Evolutionary conservation across 1,140 invertebrate species (phyloP).

Genomic region (Bombus impatiens): DNA sequence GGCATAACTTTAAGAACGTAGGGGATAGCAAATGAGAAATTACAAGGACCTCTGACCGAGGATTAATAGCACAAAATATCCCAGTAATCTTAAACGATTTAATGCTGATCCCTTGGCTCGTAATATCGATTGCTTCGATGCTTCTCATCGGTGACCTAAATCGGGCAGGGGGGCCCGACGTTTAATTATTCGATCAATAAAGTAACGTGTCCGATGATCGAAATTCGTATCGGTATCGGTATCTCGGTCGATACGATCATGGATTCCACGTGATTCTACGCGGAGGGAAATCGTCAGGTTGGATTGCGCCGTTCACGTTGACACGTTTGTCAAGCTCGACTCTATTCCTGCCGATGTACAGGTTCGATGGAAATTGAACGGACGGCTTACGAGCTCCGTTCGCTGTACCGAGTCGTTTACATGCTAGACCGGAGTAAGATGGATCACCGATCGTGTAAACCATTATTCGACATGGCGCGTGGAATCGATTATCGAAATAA

Average conservation of each 20-base stretch:
- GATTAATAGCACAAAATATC: not conserved
- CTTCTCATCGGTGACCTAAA: too few species aligned
- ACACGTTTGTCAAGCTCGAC: conserved; percentile 39
- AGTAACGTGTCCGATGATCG: conserved; percentile 21
- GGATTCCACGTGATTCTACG: not conserved
- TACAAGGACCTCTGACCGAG: too few species aligned
- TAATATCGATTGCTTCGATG: conserved; percentile 6
- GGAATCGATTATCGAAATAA: conserved; percentile 64
- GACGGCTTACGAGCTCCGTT: conserved; percentile 51
- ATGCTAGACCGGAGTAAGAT: conserved; percentile 56
- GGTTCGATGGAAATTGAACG: conserved; percentile 59
- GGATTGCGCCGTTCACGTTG: conserved; percentile 46
- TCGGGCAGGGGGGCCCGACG: not conserved
- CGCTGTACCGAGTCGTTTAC: conserved; percentile 62
- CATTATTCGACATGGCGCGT: conserved; percentile 58
- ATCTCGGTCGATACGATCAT: too few species aligned
- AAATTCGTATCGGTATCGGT: too few species aligned
- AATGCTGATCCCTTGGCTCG: not conserved
- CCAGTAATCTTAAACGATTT: not conserved
- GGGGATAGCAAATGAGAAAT: too few species aligned
- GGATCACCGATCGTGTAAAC: conserved; percentile 60
- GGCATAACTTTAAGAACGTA: too few species aligned
- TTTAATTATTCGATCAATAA: conserved; percentile 29
- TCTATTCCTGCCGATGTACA: conserved; percentile 17
- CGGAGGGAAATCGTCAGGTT: conserved; percentile 2